Conservation (phyloP, 1,140 invertebrate species). For the Globodera ellingtonae region DNA sequence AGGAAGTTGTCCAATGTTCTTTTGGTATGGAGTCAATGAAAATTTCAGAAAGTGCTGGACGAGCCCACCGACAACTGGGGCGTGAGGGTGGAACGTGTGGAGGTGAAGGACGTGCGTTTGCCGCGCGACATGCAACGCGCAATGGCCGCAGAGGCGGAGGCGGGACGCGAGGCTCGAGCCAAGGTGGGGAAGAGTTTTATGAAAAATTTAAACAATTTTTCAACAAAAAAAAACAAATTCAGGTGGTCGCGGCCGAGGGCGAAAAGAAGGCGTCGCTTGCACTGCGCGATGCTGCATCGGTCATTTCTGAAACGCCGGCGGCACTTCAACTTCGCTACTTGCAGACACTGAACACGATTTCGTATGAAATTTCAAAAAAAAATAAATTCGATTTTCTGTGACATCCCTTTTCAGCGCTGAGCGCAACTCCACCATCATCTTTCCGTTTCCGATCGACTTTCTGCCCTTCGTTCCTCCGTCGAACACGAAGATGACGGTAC, state of each 20-base stretch:
- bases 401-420: not conserved
- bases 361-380: not conserved
- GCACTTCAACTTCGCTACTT: slow-evolving; percentile 77
- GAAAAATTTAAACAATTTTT: too few relatives aligned
- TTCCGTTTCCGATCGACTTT: not conserved
- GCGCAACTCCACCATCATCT: not conserved
- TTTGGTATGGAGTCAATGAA: too few relatives aligned
- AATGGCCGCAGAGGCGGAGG: slow-evolving; percentile 68
- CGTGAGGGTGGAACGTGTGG: slow-evolving; percentile 82
- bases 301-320: slow-evolving; percentile 75
- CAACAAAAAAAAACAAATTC: too few relatives aligned
- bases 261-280: slow-evolving; percentile 66
- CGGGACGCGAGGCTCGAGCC: slow-evolving; percentile 53
- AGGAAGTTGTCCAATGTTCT: too few relatives aligned
- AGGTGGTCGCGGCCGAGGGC: slow-evolving; percentile 66
- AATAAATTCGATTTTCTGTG: not conserved
- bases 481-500: too few relatives aligned
- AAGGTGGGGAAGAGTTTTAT: slow-evolving; percentile 38
- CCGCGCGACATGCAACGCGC: slow-evolving; percentile 67
- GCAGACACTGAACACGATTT: slow-evolving; percentile 68
- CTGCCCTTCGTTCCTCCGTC: not conserved
- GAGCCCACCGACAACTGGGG: slow-evolving; percentile 71
- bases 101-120: slow-evolving; percentile 75
- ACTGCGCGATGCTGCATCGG: slow-evolving; percentile 65
- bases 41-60: slow-evolving; percentile 70